Evolutionary conservation across 2,113 vertebrate genomes (phyloP), one percentile per base, ranked within the genome.

Genomic region (Brachyhypopomus gauderio): DNA sequence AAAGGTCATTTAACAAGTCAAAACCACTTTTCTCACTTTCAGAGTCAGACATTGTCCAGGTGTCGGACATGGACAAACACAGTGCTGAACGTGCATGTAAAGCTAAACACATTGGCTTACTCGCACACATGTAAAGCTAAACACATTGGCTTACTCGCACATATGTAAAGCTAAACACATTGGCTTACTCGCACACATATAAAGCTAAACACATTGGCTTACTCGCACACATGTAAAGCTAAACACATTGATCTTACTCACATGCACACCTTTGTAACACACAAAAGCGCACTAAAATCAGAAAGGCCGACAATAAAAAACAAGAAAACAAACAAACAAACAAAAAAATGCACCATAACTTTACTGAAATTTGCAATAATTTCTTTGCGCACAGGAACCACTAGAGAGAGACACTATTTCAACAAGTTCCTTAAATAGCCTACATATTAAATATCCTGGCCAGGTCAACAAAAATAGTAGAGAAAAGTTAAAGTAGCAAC

Each of bases 1-100:
- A 88, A 79, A 85, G 87, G 82, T 88, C 76, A 27, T 82, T 74
- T 64, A 48, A 80, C 82, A 84, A 84, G 83, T 82, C 85, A 79
- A 83, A 77, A 81, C 76, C 66, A 74, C 59, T 23, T 78, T 52
- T 1, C 36, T 36, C 56, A 83, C 16, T 84, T 72, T 66, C 76
- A 80, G 30, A 71, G 73, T 71, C 71, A 66, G 85, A 88, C 85
- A 85, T 16, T 83, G 80, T 75, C 85, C 84, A 88, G 85, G 77
- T 84, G 64, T 17, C 76, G 58, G 78, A 38, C 63, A 72, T 55
- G 58, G 4, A 64, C 74, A 67, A 86, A 82, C 23, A 1, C 8
- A 74, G 78, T 48, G 14, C 20, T 34, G 45, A 69, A 78, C 76
- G 25, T 22, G 63, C 70, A 79, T 60, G n/a, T 52, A 70, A 17